Evolutionary conservation across 2,113 vertebrate species (phyloP).

Genomic region (Acanthochromis polyacanthus): DNA sequence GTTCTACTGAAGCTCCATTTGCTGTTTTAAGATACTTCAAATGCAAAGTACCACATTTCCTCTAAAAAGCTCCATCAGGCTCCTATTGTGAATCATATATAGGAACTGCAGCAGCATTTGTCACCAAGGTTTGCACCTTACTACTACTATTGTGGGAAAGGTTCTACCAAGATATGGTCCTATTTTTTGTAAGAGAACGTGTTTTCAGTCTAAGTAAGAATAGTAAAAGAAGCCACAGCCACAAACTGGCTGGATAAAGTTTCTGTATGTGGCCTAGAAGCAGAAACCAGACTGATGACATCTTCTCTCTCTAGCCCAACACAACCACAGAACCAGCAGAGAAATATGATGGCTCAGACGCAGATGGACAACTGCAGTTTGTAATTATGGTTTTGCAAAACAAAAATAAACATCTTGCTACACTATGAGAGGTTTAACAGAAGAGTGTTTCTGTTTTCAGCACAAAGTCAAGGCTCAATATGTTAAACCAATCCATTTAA

Average conservation of each 20-base stretch:
- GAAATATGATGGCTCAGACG: slow-evolving; percentile 52
- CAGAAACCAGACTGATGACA: slow-evolving; percentile 31
- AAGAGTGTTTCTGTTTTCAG: not conserved
- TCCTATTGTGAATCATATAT: slow-evolving; percentile 10
- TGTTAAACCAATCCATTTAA: not conserved
- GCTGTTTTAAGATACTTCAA: not conserved
- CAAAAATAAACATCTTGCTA: slow-evolving; percentile 36
- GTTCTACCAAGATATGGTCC: not conserved
- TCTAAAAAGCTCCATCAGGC: not conserved
- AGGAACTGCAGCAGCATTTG: slow-evolving; percentile 14
- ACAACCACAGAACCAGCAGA: slow-evolving; percentile 38
- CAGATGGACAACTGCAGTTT: slow-evolving; percentile 42
- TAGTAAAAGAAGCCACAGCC: not conserved
- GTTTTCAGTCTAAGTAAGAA: slow-evolving; percentile 2
- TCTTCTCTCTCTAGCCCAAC: slow-evolving; percentile 5
- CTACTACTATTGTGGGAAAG: not conserved
- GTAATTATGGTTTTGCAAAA: slow-evolving; percentile 68
- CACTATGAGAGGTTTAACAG: slow-evolving; percentile 20
- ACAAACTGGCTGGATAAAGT: not conserved
- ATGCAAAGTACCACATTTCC: not conserved
- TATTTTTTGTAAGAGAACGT: not conserved
- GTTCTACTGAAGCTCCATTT: not conserved
- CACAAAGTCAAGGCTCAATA: not conserved
- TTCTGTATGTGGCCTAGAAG: not conserved
- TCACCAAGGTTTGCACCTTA: not conserved